Base-by-base conservation (phyloP, 2,113 vertebrate species). In the Tylochromis polylepis region DNA sequence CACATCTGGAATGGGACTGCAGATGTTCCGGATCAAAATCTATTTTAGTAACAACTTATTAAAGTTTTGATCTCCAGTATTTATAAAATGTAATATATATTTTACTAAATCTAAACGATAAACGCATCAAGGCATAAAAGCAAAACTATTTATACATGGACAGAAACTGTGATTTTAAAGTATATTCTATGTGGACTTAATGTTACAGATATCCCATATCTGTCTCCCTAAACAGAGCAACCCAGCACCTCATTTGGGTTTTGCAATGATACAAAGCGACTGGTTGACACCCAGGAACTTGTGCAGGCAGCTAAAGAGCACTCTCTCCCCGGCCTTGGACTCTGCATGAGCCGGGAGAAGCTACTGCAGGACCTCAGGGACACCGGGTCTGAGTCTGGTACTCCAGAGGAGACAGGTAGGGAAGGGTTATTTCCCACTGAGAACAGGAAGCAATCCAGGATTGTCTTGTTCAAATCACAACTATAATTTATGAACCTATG, bases 341-440 rank as follows among this genome's bases (percentile, higher is more conserved):
- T 98, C 22, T 98, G 97, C 72, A 96, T 96, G 70, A 93, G 96
- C 60, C 93, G 97, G 46, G 94, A 97, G 65, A 95, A 98, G 20
- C 2, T 99, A 14, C 93, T 97, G 87, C 82, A 93, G 91, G 90
- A 90, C 59, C 89, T 99, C 67, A 87, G 49, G 89, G 90, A 86
- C 87, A 93, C 20, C 82, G 11, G 80, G n/a, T 85, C 75, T 55
- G 41, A 86, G 24, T 86, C 82, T 89, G 70, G 57, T 59, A 89
- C 89, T 20, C 82, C 51, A 94, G 96, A 95, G 55, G 81, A 84
- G 51, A 77, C 22, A 18, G 94, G 94, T 95, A 82, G 24, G 84
- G 27, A 36, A 16, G 5, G 36, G 57, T 12, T 59, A 59, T 82
- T 80, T 81, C 49, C 72, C 29, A 51, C 82, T 75, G 60, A 87